Evolutionary conservation across 2,888 invertebrate species (phyloP), one percentile per base, ranked within the genome.

Genomic region (Thymelicus acteon): DNA sequence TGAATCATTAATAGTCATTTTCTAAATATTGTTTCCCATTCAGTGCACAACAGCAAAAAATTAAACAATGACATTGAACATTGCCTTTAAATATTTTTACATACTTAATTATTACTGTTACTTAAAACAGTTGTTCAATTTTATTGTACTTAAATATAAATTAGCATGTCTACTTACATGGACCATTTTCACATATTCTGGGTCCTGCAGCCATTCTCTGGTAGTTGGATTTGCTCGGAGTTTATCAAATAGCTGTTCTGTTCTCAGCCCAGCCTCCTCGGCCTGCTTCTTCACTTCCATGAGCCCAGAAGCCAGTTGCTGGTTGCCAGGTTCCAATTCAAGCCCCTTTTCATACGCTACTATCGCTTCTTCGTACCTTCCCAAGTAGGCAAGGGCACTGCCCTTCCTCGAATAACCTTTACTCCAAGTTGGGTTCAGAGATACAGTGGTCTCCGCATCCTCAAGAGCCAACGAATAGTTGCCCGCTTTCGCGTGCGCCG

Each of bases 331-430:
- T 76, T 98, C 97, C 2, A 95, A 83, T 78, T 95, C 89, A 10
- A 98, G 87, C 12, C 97, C 94, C 72, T 90, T 90, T 82, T 96
- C 95, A 81, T 97, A 98, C 0, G 97, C 96, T 61, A 94, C 94
- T 60, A 96, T 94, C 0, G 98, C 97, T 75, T 97, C 97, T 57
- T 96, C 95, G 73, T 94, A 94, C 69, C 95, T 95, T 4, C 96
- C 95, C 73, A 98, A 89, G 79, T 96, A 98, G 0, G 97, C 96
- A 60, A 98, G 91, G 0, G 98, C 98, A 75, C 97, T 96, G 1
- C 98, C 98, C 90, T 98, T 97, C 72, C 98, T 95, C 0, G 98
- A 98, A 86, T 98, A 98, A 0, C 97, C 97, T 85, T 98, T 98
- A 1, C 95, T 95, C 98, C 98, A 98, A 72, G 96, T 95, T 8